Evolutionary conservation across 2,888 invertebrate genomes (phyloP), one percentile per base, ranked within the genome.

Genomic region (Troilus luridus): DNA sequence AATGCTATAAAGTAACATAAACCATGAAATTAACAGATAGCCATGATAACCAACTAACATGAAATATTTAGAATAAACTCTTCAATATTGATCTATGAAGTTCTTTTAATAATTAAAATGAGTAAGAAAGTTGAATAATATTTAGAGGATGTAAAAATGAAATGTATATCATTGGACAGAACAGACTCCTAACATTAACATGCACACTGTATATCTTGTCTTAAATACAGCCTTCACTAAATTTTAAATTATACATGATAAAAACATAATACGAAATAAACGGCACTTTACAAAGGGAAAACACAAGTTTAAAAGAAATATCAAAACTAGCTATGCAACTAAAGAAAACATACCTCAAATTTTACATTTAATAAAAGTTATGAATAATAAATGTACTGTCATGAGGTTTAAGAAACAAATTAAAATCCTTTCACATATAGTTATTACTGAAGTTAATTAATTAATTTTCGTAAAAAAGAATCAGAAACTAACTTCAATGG

Each of bases 291-390:
- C 67, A 27, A 27, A 24, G 3, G 3, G 7, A 67, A 67, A 67
- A n/a, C 67, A 67, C 24, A 77, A 41, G 17, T 27, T 27, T 9
- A 17, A 77, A 72, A 19, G 6, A 14, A 77, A 72, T 27, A 9
- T 12, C 10, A 14, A 27, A 27, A 14, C 24, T 27, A 7, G 27
- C 6, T 9, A 17, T 17, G 9, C 6, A 27, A 77, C 24, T 0
- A 77, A 10, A 77, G 41, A 19, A 77, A 77, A 77, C 72, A 77
- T 77, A 77, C 72, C 72, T 77, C 41, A 67, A 67, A 24, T n/a
- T 7, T 24, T 77, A 1, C 19, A 19, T 19, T 5, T 41, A 77
- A 41, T n/a, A 77, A 27, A 77, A 41, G 21, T 8, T 21, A 9
- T n/a, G 8, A 19, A 27, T 41, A 27, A 17, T 8, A 10, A 41